Base-by-base conservation (phyloP, 2,888 invertebrate species). In the Tiliacea aurago region DNA sequence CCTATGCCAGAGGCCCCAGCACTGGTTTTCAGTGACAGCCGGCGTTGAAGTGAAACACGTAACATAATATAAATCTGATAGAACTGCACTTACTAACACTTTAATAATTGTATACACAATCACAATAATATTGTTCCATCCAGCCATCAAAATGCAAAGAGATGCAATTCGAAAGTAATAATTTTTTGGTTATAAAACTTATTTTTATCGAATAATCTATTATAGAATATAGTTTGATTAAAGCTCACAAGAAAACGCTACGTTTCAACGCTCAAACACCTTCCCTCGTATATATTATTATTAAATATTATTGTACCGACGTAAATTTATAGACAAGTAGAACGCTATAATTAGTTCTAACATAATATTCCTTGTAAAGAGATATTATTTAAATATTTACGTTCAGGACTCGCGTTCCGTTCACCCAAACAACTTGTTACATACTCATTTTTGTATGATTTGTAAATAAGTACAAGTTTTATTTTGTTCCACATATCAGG, bases 381-480 rank as follows among this genome's bases (percentile, higher is more conserved):
- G 71, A 76, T 86, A 87, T 84, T 86, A 81, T 81, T 77, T 77
- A 86, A 81, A 66, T 49, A 58, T 56, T 74, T 67, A 59, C 78
- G 75, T 86, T 84, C 72, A 72, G 86, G 90, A 90, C 90, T 91
- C 91, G 91, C 91, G 83, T 83, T 76, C 69, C 64, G 66, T 64
- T 75, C 85, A 86, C 78, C 86, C 73, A 53, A 64, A 78, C 69
- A 86, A 85, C 87, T 90, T 90, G 92, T 93, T 93, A 91, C 90
- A 92, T 92, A 93, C 92, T 92, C 90, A 90, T 89, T 88, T 88
- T 89, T 89, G 88, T 90, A 91, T 87, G 88, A 91, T 90, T 90
- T 95, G 94, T 95, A 95, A 91, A 94, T 94, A 94, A 90, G 86
- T 90, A 87, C 84, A 86, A 87, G 72, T 79, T 85, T 67, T 78